Percentiles rank a stretch among this genome's conserved stretches.
Evolutionary conservation across 2,888 invertebrate genomes (phyloP).

Genomic region (Dryocosmus kuriphilus): DNA sequence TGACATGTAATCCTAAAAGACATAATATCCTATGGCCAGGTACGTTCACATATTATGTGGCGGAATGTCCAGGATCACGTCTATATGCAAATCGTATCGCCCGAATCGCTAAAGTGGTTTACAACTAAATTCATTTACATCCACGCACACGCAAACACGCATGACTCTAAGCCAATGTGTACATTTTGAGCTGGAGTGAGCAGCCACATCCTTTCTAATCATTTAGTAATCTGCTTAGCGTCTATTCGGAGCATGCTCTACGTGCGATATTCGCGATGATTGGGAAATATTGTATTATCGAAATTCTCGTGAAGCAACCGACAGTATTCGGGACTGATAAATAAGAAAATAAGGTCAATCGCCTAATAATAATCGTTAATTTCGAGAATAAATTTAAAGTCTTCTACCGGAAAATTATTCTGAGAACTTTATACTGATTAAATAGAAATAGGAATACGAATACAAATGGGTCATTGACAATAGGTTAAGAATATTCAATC

Average conservation of each 20-base stretch:
- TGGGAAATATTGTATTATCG: not conserved
- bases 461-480: no score
- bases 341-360: not conserved
- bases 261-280: not conserved
- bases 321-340: not conserved
- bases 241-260: not conserved
- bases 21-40: conserved; percentile 27
- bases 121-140: conserved; percentile 53
- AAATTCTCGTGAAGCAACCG: not conserved
- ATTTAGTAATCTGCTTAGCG: not conserved
- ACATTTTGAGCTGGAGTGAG: not conserved
- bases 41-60: conserved; percentile 38
- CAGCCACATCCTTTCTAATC: not conserved
- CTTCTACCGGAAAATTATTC: no score
- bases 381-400: no score
- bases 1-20: conserved; percentile 8
- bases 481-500: no score
- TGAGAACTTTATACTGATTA: no score
- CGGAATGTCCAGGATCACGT: conserved; percentile 47
- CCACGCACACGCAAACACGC: conserved; percentile 40
- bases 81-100: conserved; percentile 57
- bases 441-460: no score
- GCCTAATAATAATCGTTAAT: not conserved
- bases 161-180: not conserved
- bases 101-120: conserved; percentile 49